Evolutionary conservation across 1,140 invertebrate genomes (phyloP).

Genomic region (Dreissena polymorpha): DNA sequence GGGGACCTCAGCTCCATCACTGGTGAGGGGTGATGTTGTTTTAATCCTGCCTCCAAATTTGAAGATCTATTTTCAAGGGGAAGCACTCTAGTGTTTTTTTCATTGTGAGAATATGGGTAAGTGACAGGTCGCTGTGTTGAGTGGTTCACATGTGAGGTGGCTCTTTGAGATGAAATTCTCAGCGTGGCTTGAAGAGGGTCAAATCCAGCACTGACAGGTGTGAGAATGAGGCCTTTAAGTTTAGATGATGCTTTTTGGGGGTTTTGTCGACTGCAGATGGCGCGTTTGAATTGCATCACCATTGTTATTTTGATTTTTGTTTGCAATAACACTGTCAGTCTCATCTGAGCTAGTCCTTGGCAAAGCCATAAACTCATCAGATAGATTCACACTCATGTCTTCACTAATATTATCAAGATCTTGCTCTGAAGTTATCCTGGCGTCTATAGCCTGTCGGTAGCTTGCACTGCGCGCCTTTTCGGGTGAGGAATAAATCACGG

Average conservation of each 20-base stretch:
- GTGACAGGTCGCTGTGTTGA: slow-evolving; percentile 16
- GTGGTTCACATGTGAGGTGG: slow-evolving; percentile 1
- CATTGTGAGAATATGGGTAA: slow-evolving; percentile 42
- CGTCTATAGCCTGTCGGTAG: slow-evolving; percentile 69
- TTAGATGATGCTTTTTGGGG: slow-evolving; percentile 44
- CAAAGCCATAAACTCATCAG: slow-evolving; percentile 66
- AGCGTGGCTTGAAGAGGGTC: slow-evolving; percentile 48
- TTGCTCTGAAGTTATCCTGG: slow-evolving; percentile 14
- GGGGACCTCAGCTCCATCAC: background rate
- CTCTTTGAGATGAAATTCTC: slow-evolving; percentile 27
- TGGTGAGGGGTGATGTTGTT: background rate
- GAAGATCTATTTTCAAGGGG: background rate
- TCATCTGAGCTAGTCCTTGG: slow-evolving; percentile 44
- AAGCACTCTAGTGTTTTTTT: slow-evolving; percentile 8
- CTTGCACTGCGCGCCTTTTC: slow-evolving; percentile 66
- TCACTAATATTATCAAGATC: slow-evolving; percentile 34
- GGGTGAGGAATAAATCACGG: slow-evolving; percentile 63
- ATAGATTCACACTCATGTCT: slow-evolving; percentile 49
- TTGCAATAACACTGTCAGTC: slow-evolving; percentile 16
- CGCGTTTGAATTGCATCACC: background rate
- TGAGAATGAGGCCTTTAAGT: slow-evolving; percentile 51
- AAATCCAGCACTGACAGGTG: slow-evolving; percentile 39
- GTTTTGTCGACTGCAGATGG: background rate
- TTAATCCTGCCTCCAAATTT: background rate
- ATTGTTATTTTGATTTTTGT: background rate